A percentile compares a stretch with the other conserved stretches of the same genome.
Evolutionary conservation across 2,888 invertebrate genomes (phyloP).

Genomic region (Harpagoxenus sublaevis): DNA sequence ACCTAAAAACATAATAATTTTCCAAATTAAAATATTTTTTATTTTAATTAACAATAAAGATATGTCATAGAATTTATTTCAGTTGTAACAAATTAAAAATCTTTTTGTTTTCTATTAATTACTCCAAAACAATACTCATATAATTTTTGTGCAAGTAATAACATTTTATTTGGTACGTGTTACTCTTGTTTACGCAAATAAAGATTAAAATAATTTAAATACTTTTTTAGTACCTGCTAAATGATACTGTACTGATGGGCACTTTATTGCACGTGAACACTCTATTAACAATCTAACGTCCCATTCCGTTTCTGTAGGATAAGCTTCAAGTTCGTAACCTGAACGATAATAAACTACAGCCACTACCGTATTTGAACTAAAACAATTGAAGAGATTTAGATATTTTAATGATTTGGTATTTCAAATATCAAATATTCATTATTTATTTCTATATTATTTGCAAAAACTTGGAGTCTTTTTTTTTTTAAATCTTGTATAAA

Average conservation of each 20-base stretch:
- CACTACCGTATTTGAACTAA: constrained; percentile 88
- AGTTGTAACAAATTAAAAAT: background rate
- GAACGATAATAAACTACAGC: constrained; percentile 97
- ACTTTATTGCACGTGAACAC: constrained; percentile 95
- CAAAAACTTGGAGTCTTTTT: background rate
- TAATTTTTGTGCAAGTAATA: background rate
- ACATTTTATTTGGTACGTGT: background rate
- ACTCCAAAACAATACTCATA: background rate
- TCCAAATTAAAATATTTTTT: constrained; percentile 6
- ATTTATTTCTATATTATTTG: constrained; percentile 9
- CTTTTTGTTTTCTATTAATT: background rate
- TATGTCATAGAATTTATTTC: background rate
- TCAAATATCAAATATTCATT: background rate
- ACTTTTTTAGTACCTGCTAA: constrained; percentile 97
- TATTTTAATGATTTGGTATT: background rate
- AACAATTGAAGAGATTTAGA: constrained; percentile 69
- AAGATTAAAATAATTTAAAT: constrained; percentile 42
- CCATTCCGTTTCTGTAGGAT: constrained; percentile 90
- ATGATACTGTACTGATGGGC: constrained; percentile 98
- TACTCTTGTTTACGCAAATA: background rate
- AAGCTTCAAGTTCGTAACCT: constrained; percentile 96
- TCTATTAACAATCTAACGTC: constrained; percentile 93
- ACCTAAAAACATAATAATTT: constrained; percentile 86
- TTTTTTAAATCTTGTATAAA: background rate
- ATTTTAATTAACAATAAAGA: background rate